Conservation (phyloP, 2,797 vertebrate species). For the Acomys russatus region DNA sequence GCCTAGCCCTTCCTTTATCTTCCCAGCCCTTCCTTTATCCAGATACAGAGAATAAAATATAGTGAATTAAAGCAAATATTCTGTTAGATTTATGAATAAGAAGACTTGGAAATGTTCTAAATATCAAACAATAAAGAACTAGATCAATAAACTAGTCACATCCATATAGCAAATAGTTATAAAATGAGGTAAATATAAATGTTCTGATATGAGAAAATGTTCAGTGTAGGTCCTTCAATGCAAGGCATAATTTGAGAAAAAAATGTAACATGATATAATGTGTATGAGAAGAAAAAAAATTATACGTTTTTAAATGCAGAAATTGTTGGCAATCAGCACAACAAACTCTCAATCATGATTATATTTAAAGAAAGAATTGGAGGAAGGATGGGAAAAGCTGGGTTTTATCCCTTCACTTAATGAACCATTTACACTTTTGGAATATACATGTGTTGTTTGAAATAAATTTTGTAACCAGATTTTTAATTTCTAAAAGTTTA, state of each 20-base stretch:
- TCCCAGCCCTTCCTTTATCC: neutral
- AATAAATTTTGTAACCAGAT: constrained; percentile 1
- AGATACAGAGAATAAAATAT: neutral
- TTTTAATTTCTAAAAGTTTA: neutral
- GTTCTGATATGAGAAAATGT: constrained; percentile 17
- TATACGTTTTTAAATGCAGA: neutral
- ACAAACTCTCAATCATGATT: neutral
- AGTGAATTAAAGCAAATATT: constrained; percentile 15
- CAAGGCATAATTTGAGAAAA: constrained; percentile 2
- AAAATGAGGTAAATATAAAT: neutral
- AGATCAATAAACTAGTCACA: neutral
- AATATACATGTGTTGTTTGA: neutral
- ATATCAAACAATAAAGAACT: constrained; percentile 27
- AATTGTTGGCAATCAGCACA: neutral
- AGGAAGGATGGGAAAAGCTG: neutral
- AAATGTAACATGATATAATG: neutral
- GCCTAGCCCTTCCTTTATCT: neutral
- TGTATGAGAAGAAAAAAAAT: constrained; percentile 20
- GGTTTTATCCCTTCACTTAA: constrained; percentile 7
- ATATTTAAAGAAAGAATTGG: neutral
- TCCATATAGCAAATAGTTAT: neutral
- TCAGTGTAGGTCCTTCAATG: neutral
- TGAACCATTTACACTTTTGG: neutral
- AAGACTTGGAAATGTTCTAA: neutral
- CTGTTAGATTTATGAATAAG: constrained; percentile 37